These are phyloP conservation scores for Eupsilia transversa DNA, from an alignment of 2,888 invertebrate species.

Conservation along the genomic window DNA sequence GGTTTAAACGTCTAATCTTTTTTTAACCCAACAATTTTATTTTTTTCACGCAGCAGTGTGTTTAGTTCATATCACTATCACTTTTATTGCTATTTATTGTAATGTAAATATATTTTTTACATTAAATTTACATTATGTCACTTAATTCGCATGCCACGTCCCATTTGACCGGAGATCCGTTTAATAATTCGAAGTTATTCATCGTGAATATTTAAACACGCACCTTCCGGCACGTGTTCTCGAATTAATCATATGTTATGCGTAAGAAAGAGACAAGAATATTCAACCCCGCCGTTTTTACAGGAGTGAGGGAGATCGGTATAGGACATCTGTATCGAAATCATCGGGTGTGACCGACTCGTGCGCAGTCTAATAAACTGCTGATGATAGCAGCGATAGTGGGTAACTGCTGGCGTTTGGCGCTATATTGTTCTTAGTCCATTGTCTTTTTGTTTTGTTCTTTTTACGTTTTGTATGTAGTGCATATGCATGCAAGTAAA, in stretches of 20 bases:
- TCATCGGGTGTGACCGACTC: conserved; percentile 79
- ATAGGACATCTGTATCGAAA: conserved; percentile 75
- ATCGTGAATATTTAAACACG: conserved; percentile 68
- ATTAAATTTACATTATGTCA: conserved; percentile 9
- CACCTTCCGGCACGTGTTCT: conserved; percentile 69
- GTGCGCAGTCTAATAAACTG: conserved; percentile 78
- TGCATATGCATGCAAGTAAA: not conserved
- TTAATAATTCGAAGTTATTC: conserved; percentile 64
- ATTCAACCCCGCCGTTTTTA: conserved; percentile 5
- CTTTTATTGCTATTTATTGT: not conserved
- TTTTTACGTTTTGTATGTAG: conserved; percentile 17
- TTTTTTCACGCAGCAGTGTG: too few species aligned
- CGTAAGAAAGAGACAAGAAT: conserved; percentile 41
- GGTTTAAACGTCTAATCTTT: not conserved
- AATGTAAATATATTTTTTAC: not conserved
- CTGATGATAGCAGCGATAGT: conserved; percentile 75
- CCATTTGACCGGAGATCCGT: conserved; percentile 62
- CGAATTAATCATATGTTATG: conserved; percentile 63
- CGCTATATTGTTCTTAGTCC: conserved; percentile 75
- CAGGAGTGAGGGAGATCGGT: conserved; percentile 47
- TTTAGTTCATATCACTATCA: too few species aligned
- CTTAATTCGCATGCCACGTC: conserved; percentile 55
- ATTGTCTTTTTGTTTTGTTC: conserved; percentile 51
- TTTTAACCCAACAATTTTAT: not conserved
- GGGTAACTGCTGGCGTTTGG: conserved; percentile 65